Evolutionary conservation across 2,113 vertebrate species (phyloP).

Genomic region (Butorides virescens): DNA sequence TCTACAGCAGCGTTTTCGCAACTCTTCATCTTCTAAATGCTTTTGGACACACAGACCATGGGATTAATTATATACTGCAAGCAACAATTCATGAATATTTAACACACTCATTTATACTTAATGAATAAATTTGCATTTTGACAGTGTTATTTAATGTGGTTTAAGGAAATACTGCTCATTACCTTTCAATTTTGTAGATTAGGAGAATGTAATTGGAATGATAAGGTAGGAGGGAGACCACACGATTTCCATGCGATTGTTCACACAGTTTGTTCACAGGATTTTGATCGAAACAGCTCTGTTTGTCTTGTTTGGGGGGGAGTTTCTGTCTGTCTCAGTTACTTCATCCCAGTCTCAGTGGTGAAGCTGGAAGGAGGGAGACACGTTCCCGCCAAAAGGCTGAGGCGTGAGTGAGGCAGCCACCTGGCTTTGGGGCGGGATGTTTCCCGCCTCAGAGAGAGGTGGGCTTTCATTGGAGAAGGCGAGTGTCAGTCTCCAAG

Average conservation of each 20-base stretch:
- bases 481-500: background rate
- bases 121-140: slow-evolving; percentile 87
- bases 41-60: slow-evolving; percentile 77
- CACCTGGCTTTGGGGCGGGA: accelerated
- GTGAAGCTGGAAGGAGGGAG: too few relatives aligned
- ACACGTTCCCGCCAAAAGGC: accelerated
- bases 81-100: slow-evolving; percentile 86
- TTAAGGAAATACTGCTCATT: slow-evolving; percentile 83
- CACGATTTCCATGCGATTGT: slow-evolving; percentile 57
- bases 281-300: background rate
- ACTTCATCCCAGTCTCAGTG: background rate
- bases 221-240: slow-evolving; percentile 65
- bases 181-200: slow-evolving; percentile 79
- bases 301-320: background rate
- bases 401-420: background rate
- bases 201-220: slow-evolving; percentile 77
- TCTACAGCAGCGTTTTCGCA: slow-evolving; percentile 33
- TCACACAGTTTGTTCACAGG: background rate
- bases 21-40: slow-evolving; percentile 66
- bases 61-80: slow-evolving; percentile 81
- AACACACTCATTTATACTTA: slow-evolving; percentile 83
- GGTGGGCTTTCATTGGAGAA: background rate
- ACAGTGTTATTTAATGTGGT: slow-evolving; percentile 82
- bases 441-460: accelerated
- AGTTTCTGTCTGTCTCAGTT: background rate